Percentiles rank a stretch among this genome's conserved stretches.
These are phyloP conservation scores for Polymixis lichenea DNA, from an alignment of 2,888 invertebrate genomes.

Conservation along the genomic window DNA sequence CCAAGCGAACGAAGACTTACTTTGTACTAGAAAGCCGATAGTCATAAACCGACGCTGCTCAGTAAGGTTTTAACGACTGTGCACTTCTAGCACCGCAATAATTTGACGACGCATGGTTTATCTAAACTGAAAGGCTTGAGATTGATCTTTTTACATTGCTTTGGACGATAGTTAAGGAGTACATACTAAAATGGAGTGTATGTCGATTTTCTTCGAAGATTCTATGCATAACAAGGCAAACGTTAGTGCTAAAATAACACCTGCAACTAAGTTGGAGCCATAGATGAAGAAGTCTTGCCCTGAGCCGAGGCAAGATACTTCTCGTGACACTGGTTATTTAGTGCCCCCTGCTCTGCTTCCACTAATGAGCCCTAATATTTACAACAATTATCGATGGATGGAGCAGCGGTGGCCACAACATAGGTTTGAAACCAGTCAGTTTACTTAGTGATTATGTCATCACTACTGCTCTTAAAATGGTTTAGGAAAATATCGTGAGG, in stretches of 20 bases:
- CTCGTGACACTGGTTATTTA: background rate
- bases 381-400: background rate
- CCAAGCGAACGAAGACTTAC: slow-evolving; percentile 45
- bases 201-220: background rate
- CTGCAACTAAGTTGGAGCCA: background rate
- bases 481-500: too few relatives aligned
- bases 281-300: background rate
- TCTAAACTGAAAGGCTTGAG: slow-evolving; percentile 3
- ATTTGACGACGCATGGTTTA: slow-evolving; percentile 20
- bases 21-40: slow-evolving; percentile 51
- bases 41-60: slow-evolving; percentile 37
- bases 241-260: background rate
- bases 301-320: background rate
- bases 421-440: too few relatives aligned
- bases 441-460: too few relatives aligned
- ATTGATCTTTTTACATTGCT: slow-evolving; percentile 24
- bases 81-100: slow-evolving; percentile 40
- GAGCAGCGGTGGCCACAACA: too few relatives aligned
- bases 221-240: background rate
- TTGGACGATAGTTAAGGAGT: background rate
- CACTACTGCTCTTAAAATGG: too few relatives aligned
- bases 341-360: too few relatives aligned
- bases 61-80: slow-evolving; percentile 48
- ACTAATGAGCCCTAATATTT: background rate
- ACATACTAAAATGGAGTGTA: background rate